Conservation (phyloP, 2,113 vertebrate species). For the Lota lota region DNA sequence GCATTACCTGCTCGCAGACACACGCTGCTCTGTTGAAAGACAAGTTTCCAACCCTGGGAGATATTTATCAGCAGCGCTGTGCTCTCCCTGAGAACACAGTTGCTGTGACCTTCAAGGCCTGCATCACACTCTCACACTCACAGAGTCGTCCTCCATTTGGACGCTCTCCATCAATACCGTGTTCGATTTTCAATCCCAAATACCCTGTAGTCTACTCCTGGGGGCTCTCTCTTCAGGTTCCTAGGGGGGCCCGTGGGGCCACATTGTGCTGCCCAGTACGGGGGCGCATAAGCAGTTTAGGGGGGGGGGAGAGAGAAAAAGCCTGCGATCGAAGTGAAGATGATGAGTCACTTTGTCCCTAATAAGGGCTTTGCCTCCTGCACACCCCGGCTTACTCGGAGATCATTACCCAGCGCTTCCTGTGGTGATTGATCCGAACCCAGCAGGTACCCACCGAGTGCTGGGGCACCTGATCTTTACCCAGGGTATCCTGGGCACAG, state of each 20-base stretch:
- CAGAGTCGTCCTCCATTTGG: no score
- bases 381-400: not conserved
- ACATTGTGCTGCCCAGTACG: no score
- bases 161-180: no score
- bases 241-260: no score
- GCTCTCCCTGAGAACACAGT: not conserved
- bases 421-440: not conserved
- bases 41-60: conserved; percentile 27
- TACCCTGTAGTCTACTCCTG: no score
- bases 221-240: no score
- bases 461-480: not conserved
- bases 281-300: no score
- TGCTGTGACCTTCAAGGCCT: no score
- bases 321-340: not conserved
- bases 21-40: conserved; percentile 41
- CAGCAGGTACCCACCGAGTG: not conserved
- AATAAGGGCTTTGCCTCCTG: not conserved
- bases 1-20: conserved; percentile 41
- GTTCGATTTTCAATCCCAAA: no score
- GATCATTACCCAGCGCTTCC: not conserved
- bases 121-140: no score
- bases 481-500: no score
- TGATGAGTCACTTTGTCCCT: not conserved
- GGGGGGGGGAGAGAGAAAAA: not conserved
- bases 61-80: not conserved